A percentile compares a stretch with the other conserved stretches of the same genome.
phyloP scores from a whole-genome alignment of 2,113 vertebrate species.

The Columbina picui region DNA sequence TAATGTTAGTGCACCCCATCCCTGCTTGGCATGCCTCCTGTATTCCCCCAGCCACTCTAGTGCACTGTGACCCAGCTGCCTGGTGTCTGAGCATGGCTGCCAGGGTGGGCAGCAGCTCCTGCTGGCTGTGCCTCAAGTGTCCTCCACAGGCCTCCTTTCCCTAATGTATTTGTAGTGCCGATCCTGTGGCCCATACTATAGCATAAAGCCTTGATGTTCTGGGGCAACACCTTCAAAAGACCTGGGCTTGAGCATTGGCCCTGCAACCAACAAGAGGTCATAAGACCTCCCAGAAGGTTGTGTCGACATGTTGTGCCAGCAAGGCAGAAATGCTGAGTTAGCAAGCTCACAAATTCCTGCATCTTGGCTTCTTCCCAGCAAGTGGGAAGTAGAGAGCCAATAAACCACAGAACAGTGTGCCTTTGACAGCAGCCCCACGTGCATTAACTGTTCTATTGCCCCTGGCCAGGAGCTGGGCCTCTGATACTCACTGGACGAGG shows the following conservation, averaged over 20 bases:
- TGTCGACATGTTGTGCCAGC: not conserved
- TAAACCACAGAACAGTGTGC: not conserved
- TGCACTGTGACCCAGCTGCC: not conserved
- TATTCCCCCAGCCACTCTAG: not conserved
- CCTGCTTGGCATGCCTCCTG: not conserved
- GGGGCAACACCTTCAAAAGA: not conserved
- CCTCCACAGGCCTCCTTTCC: not conserved
- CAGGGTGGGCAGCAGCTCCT: not conserved
- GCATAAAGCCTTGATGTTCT: not conserved
- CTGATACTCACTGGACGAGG: not conserved
- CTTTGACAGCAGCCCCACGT: not conserved
- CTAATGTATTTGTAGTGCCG: not conserved
- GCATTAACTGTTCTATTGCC: not conserved
- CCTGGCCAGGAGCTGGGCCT: not conserved
- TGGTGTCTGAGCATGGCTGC: not conserved
- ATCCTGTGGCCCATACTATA: fast-evolving
- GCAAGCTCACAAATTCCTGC: not conserved
- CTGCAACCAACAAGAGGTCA: not conserved
- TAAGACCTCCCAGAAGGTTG: not conserved
- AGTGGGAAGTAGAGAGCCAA: not conserved
- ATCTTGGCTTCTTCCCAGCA: not conserved
- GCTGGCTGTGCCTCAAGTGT: not conserved
- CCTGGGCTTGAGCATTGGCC: not conserved
- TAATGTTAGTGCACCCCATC: not conserved
- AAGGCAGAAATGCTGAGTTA: conserved; percentile 2